A percentile compares a stretch with the other conserved stretches of the same genome.
Conservation (phyloP, 2,888 invertebrate genomes). For the Syritta pipiens region DNA sequence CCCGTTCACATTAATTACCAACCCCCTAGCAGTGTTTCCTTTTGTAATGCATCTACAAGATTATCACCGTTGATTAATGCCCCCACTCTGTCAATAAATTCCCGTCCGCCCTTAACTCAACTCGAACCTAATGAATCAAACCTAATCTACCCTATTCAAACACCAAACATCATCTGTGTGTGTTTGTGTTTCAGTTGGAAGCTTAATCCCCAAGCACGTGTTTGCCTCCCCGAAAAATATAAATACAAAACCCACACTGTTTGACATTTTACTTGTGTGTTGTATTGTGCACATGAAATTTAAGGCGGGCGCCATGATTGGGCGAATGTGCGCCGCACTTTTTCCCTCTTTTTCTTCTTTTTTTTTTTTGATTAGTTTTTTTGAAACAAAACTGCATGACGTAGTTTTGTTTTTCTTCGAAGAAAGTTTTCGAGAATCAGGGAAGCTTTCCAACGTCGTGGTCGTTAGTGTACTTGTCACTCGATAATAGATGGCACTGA, state of each 20-base stretch:
- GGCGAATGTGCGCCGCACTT: conserved; percentile 7
- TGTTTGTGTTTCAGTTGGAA: conserved; percentile 30
- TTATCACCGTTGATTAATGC: conserved; percentile 28
- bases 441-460: too few relatives aligned
- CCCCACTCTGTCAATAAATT: conserved; percentile 13
- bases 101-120: conserved; percentile 6
- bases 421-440: too few relatives aligned
- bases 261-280: too few relatives aligned
- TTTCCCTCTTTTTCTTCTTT: not conserved
- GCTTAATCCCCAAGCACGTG: conserved; percentile 56
- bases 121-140: conserved; percentile 48
- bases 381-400: too few relatives aligned
- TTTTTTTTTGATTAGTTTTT: not conserved
- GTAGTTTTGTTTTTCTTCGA: too few relatives aligned
- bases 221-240: conserved; percentile 11
- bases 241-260: not conserved
- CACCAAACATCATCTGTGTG: conserved; percentile 4
- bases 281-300: too few relatives aligned
- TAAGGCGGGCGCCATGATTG: too few relatives aligned
- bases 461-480: too few relatives aligned
- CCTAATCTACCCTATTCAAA: conserved; percentile 50
- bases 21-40: too few relatives aligned
- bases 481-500: conserved; percentile 55
- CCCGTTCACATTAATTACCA: too few relatives aligned
- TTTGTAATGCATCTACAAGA: conserved; percentile 11